A percentile compares a stretch with the other conserved stretches of the same genome.
phyloP scores from a whole-genome alignment of 2,888 invertebrate genomes.

The Anthophora plumipes region DNA sequence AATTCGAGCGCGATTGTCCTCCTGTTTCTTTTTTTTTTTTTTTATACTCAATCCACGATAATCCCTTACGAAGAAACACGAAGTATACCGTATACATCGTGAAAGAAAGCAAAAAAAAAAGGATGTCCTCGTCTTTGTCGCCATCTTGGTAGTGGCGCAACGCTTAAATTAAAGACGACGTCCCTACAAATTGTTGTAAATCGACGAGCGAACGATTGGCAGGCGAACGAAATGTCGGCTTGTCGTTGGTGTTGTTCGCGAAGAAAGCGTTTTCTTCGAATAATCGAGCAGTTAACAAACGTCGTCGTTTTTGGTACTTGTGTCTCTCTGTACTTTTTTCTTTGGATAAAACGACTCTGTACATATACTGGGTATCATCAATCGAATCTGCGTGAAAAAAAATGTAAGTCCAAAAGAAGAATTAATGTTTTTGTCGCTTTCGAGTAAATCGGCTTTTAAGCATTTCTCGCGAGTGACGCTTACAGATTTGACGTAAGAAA shows the following conservation, averaged over 20 bases:
- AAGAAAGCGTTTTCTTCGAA: constrained; percentile 31
- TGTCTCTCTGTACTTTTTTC: background rate
- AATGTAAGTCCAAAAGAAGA: too few species aligned
- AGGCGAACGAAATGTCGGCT: constrained; percentile 26
- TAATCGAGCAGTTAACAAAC: constrained; percentile 33
- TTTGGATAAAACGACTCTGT: too few species aligned
- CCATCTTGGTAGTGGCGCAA: constrained; percentile 27
- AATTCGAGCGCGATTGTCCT: constrained; percentile 36
- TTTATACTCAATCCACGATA: constrained; percentile 45
- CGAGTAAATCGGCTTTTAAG: too few species aligned
- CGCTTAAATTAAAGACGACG: constrained; percentile 45
- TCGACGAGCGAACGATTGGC: constrained; percentile 35
- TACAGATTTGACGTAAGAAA: too few species aligned
- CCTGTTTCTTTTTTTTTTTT: too few species aligned
- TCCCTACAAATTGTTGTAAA: constrained; percentile 54
- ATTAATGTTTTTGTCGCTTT: too few species aligned
- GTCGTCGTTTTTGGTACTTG: constrained; percentile 2
- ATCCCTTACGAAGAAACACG: constrained; percentile 37
- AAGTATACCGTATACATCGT: background rate
- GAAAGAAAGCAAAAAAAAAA: constrained; percentile 1
- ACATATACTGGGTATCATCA: too few species aligned
- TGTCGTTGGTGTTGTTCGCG: background rate
- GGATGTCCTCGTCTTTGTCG: constrained; percentile 1
- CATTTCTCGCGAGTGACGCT: too few species aligned
- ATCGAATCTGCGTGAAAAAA: too few species aligned